These are phyloP conservation scores for Pimpla rufipes DNA, from an alignment of 2,888 invertebrate species.

Conservation along the genomic window DNA sequence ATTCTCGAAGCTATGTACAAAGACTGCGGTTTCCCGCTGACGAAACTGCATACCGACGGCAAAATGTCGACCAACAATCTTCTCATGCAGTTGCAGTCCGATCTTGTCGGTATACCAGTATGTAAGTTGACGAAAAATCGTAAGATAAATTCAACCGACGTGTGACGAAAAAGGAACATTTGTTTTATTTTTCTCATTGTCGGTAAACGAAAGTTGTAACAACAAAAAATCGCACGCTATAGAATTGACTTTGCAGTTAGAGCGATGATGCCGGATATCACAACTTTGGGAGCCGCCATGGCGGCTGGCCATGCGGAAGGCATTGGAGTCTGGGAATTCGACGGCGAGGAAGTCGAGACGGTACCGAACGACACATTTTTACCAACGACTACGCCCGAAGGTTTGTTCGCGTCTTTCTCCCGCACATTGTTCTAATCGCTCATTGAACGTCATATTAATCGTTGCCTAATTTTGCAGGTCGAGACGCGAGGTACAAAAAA, in stretches of 20 bases:
- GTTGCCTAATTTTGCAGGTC: slow-evolving; percentile 87
- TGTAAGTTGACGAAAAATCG: slow-evolving; percentile 87
- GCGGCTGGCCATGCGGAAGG: slow-evolving; percentile 94
- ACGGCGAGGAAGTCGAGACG: slow-evolving; percentile 87
- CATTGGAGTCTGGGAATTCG: slow-evolving; percentile 90
- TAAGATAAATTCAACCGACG: neutral
- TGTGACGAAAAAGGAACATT: too few species aligned
- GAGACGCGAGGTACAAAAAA: slow-evolving; percentile 93
- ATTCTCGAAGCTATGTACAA: slow-evolving; percentile 97
- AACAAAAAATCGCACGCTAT: neutral
- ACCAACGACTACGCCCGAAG: slow-evolving; percentile 92
- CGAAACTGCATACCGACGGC: slow-evolving; percentile 96
- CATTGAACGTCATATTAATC: neutral
- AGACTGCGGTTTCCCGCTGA: slow-evolving; percentile 94
- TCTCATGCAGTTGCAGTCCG: slow-evolving; percentile 98
- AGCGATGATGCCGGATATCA: slow-evolving; percentile 94
- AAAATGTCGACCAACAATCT: slow-evolving; percentile 95
- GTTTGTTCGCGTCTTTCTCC: slow-evolving; percentile 84
- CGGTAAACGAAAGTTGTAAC: neutral
- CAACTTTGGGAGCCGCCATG: slow-evolving; percentile 97
- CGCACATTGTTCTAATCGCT: slow-evolving; percentile 23
- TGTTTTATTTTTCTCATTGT: slow-evolving; percentile 1
- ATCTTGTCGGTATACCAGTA: slow-evolving; percentile 96
- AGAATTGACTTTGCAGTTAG: slow-evolving; percentile 87
- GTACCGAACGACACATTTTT: slow-evolving; percentile 92